These are phyloP conservation scores for Bujurquina vittata DNA, from an alignment of 2,113 vertebrate species.

Conservation along the genomic window DNA sequence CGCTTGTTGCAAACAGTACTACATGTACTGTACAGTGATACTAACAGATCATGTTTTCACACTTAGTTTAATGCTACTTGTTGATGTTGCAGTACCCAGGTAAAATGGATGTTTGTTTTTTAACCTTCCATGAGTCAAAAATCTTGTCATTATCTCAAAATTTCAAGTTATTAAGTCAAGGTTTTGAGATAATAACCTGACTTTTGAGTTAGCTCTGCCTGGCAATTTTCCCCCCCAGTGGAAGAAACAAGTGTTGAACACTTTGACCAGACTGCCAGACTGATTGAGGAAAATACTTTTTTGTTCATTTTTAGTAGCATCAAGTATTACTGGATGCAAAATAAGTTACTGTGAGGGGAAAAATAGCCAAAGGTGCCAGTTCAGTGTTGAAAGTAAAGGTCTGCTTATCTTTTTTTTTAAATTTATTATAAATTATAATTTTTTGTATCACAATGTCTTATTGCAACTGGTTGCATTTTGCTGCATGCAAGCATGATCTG, in stretches of 20 bases:
- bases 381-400: not conserved
- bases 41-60: conserved; percentile 52
- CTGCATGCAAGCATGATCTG: not conserved
- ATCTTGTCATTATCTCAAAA: not conserved
- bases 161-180: accelerated
- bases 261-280: not conserved
- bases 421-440: too few species aligned
- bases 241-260: not conserved
- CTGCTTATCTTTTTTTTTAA: not conserved
- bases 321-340: too few species aligned
- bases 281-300: not conserved
- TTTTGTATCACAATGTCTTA: not conserved
- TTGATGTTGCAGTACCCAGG: conserved; percentile 67
- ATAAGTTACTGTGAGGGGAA: not conserved
- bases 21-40: not conserved
- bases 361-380: not conserved
- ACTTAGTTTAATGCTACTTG: conserved; percentile 67
- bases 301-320: not conserved
- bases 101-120: conserved; percentile 39
- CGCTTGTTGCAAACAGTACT: not conserved
- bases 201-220: too few species aligned
- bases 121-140: not conserved
- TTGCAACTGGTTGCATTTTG: not conserved
- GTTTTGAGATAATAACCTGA: not conserved
- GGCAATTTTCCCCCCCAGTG: too few species aligned